These are phyloP conservation scores for Cepaea hortensis DNA, from an alignment of 2,888 invertebrate species.

Conservation along the genomic window DNA sequence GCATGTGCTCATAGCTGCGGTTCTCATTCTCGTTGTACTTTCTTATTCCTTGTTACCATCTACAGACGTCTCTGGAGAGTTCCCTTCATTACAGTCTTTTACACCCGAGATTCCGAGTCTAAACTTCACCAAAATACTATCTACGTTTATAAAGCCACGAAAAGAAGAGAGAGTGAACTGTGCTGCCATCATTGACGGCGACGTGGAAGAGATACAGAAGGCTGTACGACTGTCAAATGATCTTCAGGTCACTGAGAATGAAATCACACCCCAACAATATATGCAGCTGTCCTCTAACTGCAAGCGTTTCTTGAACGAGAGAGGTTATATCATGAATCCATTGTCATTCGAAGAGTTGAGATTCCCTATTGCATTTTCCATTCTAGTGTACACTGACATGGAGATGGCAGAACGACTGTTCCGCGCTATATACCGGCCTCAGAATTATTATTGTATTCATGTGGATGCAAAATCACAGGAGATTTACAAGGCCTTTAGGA, in stretches of 20 bases:
- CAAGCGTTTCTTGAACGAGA: not conserved
- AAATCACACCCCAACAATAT: not conserved
- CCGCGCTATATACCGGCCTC: slow-evolving; percentile 39
- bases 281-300: slow-evolving; percentile 14
- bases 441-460: slow-evolving; percentile 45
- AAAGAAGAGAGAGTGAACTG: slow-evolving; percentile 14
- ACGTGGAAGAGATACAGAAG: slow-evolving; percentile 32
- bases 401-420: slow-evolving; percentile 43
- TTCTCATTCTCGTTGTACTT: not conserved
- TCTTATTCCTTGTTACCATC: slow-evolving; percentile 11
- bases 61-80: not conserved
- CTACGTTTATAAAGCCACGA: not conserved
- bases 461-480: slow-evolving; percentile 25
- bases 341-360: slow-evolving; percentile 26
- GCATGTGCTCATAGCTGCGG: not conserved
- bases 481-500: not conserved
- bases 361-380: slow-evolving; percentile 41
- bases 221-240: slow-evolving; percentile 1
- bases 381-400: slow-evolving; percentile 28
- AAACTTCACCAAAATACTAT: slow-evolving; percentile 10
- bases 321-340: slow-evolving; percentile 40
- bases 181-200: slow-evolving; percentile 36
- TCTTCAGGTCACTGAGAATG: not conserved
- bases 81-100: slow-evolving; percentile 1
- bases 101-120: slow-evolving; percentile 1